phyloP scores from a whole-genome alignment of 2,888 invertebrate genomes.

The Drosophila lacicola region DNA sequence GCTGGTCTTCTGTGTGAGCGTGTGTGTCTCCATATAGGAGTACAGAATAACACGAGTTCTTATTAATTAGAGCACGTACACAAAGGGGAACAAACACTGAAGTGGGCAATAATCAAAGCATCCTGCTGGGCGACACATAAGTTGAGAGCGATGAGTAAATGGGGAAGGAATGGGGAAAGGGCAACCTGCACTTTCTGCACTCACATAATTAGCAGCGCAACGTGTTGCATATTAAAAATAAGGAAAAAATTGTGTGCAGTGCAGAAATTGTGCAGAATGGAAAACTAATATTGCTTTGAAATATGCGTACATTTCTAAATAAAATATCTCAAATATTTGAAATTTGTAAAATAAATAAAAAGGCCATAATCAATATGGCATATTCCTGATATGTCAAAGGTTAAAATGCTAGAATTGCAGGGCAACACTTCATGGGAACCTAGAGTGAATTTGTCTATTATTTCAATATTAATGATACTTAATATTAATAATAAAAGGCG shows the following conservation, averaged over 20 bases:
- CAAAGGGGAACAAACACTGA: constrained; percentile 27
- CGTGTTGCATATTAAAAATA: constrained; percentile 50
- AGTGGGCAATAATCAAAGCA: constrained; percentile 64
- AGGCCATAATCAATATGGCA: constrained; percentile 3
- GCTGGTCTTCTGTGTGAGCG: constrained; percentile 3
- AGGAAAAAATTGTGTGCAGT: constrained; percentile 1
- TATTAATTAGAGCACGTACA: constrained; percentile 75
- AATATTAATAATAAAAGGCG: too few relatives aligned
- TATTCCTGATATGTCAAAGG: constrained; percentile 13
- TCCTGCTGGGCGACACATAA: background rate
- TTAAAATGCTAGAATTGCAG: background rate
- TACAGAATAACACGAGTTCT: constrained; percentile 41
- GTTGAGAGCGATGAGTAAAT: background rate
- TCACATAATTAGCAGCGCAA: constrained; percentile 62
- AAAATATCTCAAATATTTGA: background rate
- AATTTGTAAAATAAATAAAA: background rate
- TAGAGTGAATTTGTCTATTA: too few relatives aligned
- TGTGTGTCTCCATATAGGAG: constrained; percentile 26
- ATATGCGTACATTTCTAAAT: background rate
- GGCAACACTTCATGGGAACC: too few relatives aligned
- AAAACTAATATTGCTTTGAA: background rate
- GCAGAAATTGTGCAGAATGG: too few relatives aligned
- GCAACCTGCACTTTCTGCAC: constrained; percentile 56
- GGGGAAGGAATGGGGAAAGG: background rate
- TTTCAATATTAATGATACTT: too few relatives aligned